Evolutionary conservation across 2,113 vertebrate species (phyloP).

Genomic region (Ceyx cyanopectus): DNA sequence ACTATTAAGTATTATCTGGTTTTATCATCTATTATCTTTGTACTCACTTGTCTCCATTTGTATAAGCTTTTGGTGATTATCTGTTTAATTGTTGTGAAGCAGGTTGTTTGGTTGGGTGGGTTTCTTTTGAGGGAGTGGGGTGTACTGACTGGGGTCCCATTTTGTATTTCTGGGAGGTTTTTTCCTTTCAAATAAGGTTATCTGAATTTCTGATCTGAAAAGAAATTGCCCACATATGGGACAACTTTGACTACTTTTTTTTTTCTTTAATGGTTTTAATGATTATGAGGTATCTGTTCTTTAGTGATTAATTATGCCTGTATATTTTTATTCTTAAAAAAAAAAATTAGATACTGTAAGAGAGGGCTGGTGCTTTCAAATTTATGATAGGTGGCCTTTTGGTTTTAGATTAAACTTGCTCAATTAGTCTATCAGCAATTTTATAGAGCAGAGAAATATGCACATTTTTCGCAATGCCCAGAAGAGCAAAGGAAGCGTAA

Average conservation of each 20-base stretch:
- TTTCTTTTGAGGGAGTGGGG: too few species aligned
- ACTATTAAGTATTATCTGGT: neutral
- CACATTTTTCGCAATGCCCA: constrained; percentile 8
- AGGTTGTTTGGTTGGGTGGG: neutral
- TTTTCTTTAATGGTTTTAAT: neutral
- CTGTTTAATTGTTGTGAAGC: neutral
- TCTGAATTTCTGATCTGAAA: neutral
- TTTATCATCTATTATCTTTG: neutral
- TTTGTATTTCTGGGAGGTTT: neutral
- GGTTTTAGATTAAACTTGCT: constrained; percentile 11
- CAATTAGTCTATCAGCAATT: constrained; percentile 24
- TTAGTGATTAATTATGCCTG: neutral
- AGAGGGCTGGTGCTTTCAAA: neutral
- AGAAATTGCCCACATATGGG: neutral
- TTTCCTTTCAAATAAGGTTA: neutral
- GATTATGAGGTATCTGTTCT: neutral
- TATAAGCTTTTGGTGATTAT: neutral
- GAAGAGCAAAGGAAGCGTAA: neutral
- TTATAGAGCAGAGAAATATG: neutral
- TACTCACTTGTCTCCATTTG: neutral
- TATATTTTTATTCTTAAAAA: neutral
- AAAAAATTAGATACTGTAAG: neutral
- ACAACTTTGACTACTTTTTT: neutral
- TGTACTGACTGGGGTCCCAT: neutral
- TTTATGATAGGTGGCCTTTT: neutral